phyloP scores from a whole-genome alignment of 2,797 vertebrate genomes.

The Gymnothorax reevesii region DNA sequence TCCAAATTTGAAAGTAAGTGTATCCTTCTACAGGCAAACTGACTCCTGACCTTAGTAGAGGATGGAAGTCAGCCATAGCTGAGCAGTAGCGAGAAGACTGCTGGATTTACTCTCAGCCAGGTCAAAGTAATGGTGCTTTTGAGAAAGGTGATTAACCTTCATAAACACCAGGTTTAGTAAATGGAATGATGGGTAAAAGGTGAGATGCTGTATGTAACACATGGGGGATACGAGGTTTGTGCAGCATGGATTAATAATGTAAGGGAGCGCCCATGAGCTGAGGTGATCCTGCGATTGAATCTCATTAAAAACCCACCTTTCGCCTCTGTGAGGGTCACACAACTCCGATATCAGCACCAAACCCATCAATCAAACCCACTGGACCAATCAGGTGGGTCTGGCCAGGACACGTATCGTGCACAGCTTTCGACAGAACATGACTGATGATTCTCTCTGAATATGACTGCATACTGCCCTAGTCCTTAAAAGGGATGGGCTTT shows the following conservation, averaged over 20 bases:
- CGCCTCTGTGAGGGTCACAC: conserved; percentile 37
- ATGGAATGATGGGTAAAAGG: background rate
- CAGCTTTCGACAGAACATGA: conserved; percentile 45
- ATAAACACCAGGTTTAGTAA: background rate
- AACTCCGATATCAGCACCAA: conserved; percentile 39
- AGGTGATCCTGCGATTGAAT: conserved; percentile 44
- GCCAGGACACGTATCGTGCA: conserved; percentile 43
- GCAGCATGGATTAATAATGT: background rate
- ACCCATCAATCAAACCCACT: conserved; percentile 52
- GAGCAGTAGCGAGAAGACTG: background rate
- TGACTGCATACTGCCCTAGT: conserved; percentile 54
- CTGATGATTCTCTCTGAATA: conserved; percentile 54
- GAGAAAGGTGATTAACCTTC: background rate
- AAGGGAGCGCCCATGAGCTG: conserved; percentile 4
- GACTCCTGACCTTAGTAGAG: background rate
- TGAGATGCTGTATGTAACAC: background rate
- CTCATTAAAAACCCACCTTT: conserved; percentile 45
- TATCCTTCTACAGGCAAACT: conserved; percentile 4
- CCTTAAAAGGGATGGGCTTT: conserved; percentile 53
- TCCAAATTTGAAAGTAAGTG: background rate
- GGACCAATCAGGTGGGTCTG: conserved; percentile 46
- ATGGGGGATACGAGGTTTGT: background rate
- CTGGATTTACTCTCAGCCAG: background rate
- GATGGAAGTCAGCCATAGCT: background rate
- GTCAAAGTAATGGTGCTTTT: background rate